Percentiles rank a stretch among this genome's conserved stretches.
Evolutionary conservation across 2,888 invertebrate species (phyloP).

Genomic region (Mythimna impura): DNA sequence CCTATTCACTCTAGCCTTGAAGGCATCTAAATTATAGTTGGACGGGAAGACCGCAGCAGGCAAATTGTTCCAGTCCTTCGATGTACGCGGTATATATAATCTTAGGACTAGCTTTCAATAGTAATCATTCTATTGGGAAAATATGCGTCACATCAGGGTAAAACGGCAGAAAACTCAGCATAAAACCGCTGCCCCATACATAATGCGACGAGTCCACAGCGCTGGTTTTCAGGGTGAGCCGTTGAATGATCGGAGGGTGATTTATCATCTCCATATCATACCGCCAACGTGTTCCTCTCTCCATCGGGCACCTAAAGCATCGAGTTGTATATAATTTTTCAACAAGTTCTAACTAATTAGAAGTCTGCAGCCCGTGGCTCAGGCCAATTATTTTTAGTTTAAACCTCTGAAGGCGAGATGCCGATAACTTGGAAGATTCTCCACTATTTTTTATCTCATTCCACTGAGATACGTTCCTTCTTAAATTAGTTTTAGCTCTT

Average conservation of each 20-base stretch:
- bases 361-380: slow-evolving; percentile 57
- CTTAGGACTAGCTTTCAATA: too few species aligned
- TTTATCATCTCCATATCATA: slow-evolving; percentile 60
- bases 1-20: too few species aligned
- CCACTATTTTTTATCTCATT: slow-evolving; percentile 48
- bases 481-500: slow-evolving; percentile 43
- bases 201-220: too few species aligned
- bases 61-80: too few species aligned
- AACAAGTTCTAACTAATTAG: slow-evolving; percentile 79
- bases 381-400: slow-evolving; percentile 76
- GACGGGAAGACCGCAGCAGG: too few species aligned
- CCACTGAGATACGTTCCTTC: slow-evolving; percentile 44
- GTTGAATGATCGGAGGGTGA: background rate
- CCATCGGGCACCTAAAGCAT: slow-evolving; percentile 60
- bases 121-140: too few species aligned
- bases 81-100: too few species aligned
- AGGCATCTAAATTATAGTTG: too few species aligned
- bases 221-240: too few species aligned
- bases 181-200: too few species aligned
- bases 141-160: too few species aligned
- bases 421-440: slow-evolving; percentile 59
- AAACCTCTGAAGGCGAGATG: slow-evolving; percentile 61
- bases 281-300: slow-evolving; percentile 60
- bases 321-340: slow-evolving; percentile 74
- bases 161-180: too few species aligned